These are phyloP conservation scores for Drosophila cognata DNA, from an alignment of 2,888 invertebrate species.

Conservation along the genomic window DNA sequence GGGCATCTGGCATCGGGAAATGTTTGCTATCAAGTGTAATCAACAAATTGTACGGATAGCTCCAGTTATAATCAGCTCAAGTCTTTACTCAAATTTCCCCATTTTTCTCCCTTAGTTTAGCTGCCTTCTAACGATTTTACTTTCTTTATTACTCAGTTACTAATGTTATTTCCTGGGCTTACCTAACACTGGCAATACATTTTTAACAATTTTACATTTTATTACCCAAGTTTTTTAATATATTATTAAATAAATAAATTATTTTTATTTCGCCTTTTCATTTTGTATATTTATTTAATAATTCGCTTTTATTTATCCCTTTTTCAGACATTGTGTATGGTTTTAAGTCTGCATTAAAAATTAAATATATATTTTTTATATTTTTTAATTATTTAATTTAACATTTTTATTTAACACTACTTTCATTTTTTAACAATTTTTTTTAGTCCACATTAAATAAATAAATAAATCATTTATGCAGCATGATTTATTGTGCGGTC, in stretches of 20 bases:
- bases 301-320: no score
- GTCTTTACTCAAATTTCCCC: neutral
- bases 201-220: no score
- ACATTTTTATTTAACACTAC: neutral
- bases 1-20: conserved; percentile 15
- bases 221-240: neutral
- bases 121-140: neutral
- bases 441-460: neutral
- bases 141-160: neutral
- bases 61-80: conserved; percentile 11
- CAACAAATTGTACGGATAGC: conserved; percentile 12
- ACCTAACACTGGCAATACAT: no score
- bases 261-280: neutral
- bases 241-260: neutral
- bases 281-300: no score
- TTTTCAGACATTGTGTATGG: no score
- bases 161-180: neutral
- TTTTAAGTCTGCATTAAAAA: neutral
- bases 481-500: neutral
- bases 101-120: neutral
- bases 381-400: neutral
- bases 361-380: neutral
- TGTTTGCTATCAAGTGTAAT: conserved; percentile 31
- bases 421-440: neutral
- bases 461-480: neutral